These are phyloP conservation scores for Anniella stebbinsi DNA, from an alignment of 2,797 vertebrate species.

Conservation along the genomic window DNA sequence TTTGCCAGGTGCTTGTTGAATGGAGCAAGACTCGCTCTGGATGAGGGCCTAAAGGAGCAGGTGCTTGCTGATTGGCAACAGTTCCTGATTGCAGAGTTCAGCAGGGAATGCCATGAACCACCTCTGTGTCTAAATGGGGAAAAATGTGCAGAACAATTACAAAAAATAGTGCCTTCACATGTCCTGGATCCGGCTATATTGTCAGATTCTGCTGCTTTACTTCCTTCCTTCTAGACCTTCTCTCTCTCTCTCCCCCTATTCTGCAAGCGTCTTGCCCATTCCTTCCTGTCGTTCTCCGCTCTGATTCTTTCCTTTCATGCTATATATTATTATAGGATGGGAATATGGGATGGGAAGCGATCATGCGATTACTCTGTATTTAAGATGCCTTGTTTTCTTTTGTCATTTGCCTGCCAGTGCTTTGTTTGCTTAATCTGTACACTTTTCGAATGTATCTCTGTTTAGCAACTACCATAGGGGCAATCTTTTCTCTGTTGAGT, in stretches of 20 bases:
- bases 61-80: constrained; percentile 5
- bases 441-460: not conserved
- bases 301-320: not conserved
- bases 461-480: not conserved
- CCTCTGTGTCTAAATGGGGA: not conserved
- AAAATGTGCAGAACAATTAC: not conserved
- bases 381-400: not conserved
- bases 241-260: not conserved
- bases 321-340: not conserved
- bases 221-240: not conserved
- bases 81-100: not conserved
- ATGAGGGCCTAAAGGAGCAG: constrained; percentile 31
- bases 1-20: constrained; percentile 34
- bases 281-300: not conserved
- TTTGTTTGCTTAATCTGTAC: not conserved
- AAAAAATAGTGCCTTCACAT: not conserved
- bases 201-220: not conserved
- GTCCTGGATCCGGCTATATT: not conserved
- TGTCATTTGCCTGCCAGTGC: not conserved
- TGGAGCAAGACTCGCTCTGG: constrained; percentile 15
- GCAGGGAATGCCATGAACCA: not conserved
- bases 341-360: not conserved
- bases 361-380: not conserved
- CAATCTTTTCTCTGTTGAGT: too few relatives aligned
- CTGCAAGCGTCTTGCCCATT: not conserved